Conservation (phyloP, 2,888 invertebrate genomes). For the Melieria crassipennis region DNA sequence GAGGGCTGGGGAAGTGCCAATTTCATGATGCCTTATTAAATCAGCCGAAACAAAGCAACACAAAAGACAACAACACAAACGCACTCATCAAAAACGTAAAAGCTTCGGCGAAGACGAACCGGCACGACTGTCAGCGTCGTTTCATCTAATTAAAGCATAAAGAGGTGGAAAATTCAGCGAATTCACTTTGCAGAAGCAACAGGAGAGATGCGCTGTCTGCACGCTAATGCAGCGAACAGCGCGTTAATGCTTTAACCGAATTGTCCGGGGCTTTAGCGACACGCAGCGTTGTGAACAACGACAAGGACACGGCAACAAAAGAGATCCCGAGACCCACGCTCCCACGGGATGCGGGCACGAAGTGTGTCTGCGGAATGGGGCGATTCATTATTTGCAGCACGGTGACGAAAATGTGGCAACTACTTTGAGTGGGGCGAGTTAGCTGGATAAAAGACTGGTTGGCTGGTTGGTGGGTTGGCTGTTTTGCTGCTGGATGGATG, state of each 20-base stretch:
- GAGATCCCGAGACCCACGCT: too few species aligned
- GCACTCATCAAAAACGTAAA: conserved; percentile 1
- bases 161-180: conserved; percentile 27
- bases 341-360: too few species aligned
- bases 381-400: too few species aligned
- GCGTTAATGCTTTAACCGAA: too few species aligned
- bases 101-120: neutral
- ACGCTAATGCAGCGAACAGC: too few species aligned
- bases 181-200: neutral
- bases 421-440: too few species aligned
- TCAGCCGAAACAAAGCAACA: conserved; percentile 10
- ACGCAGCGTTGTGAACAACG: too few species aligned
- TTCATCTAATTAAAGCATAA: conserved; percentile 33
- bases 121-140: neutral
- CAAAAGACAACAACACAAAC: conserved; percentile 6
- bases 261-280: too few species aligned
- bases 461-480: neutral
- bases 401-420: too few species aligned
- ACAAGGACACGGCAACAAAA: too few species aligned
- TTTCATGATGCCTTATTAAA: conserved; percentile 24
- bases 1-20: conserved; percentile 4
- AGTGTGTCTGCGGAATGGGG: too few species aligned
- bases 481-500: neutral
- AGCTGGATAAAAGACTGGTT: neutral
- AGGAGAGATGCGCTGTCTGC: neutral